phyloP scores from a whole-genome alignment of 1,140 invertebrate genomes.

The Pseudomyrmex cubaensis region DNA sequence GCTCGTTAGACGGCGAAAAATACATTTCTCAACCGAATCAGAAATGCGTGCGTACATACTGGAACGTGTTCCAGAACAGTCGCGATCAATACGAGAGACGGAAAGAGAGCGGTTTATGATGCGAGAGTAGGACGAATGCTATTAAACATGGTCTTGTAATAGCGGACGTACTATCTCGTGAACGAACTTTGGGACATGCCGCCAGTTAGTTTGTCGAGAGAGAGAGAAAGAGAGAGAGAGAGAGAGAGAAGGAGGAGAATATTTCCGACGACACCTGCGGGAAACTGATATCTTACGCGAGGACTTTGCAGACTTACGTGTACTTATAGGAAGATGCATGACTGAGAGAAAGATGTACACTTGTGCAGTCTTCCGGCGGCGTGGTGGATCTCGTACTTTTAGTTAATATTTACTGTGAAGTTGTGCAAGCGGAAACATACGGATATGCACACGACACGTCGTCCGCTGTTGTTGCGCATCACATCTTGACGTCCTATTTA shows the following conservation, averaged over 20 bases:
- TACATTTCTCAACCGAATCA: not conserved
- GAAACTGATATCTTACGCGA: slow-evolving; percentile 52
- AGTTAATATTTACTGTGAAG: slow-evolving; percentile 20
- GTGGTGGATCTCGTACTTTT: not conserved
- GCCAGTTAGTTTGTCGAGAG: not conserved
- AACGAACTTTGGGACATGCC: slow-evolving; percentile 28
- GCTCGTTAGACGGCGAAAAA: not conserved
- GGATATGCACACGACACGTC: not conserved
- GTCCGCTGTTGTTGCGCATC: not conserved
- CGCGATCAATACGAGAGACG: slow-evolving; percentile 23
- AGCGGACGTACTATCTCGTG: slow-evolving; percentile 7
- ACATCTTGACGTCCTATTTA: not conserved
- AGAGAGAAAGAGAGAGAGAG: slow-evolving; percentile 3
- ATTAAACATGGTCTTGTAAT: slow-evolving; percentile 31
- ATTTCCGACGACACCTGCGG: slow-evolving; percentile 36
- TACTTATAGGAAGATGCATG: slow-evolving; percentile 38
- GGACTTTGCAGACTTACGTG: slow-evolving; percentile 22
- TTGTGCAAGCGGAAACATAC: not conserved
- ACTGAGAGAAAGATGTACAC: slow-evolving; percentile 13
- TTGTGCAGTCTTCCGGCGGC: not conserved
- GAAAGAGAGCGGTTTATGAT: not conserved
- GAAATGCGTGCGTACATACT: not conserved
- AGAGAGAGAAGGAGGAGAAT: not conserved
- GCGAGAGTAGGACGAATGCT: slow-evolving; percentile 6
- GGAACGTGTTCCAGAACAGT: not conserved